phyloP scores from a whole-genome alignment of 53 echinoderm and acorn worm genomes.

The Arbacia lixula region DNA sequence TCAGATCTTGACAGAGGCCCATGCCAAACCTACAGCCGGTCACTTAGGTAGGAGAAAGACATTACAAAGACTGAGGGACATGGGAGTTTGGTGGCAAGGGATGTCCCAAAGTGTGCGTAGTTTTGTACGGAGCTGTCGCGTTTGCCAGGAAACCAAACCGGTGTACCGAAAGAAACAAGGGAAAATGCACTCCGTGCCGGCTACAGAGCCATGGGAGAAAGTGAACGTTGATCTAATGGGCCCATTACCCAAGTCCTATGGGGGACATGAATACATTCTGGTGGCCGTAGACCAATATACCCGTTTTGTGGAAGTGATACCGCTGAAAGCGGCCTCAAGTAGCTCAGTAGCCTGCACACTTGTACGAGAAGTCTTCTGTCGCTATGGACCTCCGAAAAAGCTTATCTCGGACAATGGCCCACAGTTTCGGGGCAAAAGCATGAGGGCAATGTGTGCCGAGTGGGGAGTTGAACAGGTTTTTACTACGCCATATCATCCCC shows the following conservation, averaged over 20 bases:
- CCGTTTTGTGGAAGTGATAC: slow-evolving; percentile 47
- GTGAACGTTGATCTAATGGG: slow-evolving; percentile 56
- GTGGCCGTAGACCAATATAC: slow-evolving; percentile 42
- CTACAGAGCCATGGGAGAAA: slow-evolving; percentile 50
- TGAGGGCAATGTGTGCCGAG: slow-evolving; percentile 44
- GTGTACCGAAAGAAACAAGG: slow-evolving; percentile 58
- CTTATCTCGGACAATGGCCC: slow-evolving; percentile 72
- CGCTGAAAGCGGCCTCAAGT: slow-evolving; percentile 45
- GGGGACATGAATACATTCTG: slow-evolving; percentile 52
- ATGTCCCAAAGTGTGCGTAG: neutral
- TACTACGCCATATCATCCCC: slow-evolving; percentile 64
- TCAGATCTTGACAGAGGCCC: slow-evolving; percentile 41
- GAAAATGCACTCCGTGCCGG: slow-evolving; percentile 42
- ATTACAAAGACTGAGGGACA: slow-evolving; percentile 13
- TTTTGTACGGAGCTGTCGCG: slow-evolving; percentile 41
- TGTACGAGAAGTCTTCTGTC: slow-evolving; percentile 61
- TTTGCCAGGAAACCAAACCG: slow-evolving; percentile 56
- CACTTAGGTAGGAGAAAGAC: slow-evolving; percentile 74
- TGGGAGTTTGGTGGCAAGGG: slow-evolving; percentile 28
- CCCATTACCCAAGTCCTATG: slow-evolving; percentile 49
- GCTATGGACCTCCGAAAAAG: slow-evolving; percentile 40
- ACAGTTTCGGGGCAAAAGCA: slow-evolving; percentile 48
- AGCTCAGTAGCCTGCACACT: slow-evolving; percentile 31
- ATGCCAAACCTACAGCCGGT: slow-evolving; percentile 49
- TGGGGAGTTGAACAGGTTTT: slow-evolving; percentile 66